phyloP scores from a whole-genome alignment of 2,888 invertebrate genomes.

The Scaeva pyrastri region DNA sequence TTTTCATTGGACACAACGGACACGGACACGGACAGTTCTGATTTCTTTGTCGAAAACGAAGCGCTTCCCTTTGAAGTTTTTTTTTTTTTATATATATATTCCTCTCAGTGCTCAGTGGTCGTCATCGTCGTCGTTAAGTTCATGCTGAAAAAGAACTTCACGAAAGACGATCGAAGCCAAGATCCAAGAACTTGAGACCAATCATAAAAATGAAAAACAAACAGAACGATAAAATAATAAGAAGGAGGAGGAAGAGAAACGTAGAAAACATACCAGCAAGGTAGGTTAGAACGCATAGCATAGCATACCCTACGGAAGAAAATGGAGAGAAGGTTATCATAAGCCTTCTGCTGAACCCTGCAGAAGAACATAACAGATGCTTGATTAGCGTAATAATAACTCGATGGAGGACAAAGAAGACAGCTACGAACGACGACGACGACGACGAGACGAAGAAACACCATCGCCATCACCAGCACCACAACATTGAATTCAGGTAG shows the following conservation, averaged over 20 bases:
- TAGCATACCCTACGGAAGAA: conserved; percentile 12
- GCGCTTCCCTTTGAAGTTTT: conserved; percentile 74
- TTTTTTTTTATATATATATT: conserved; percentile 10
- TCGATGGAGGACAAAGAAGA: conserved; percentile 59
- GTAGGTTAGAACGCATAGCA: conserved; percentile 59
- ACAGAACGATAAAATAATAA: conserved; percentile 17
- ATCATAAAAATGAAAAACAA: conserved; percentile 49
- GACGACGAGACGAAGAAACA: conserved; percentile 59
- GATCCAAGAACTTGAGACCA: conserved; percentile 42
- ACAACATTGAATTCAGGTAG: conserved; percentile 67
- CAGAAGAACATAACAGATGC: conserved; percentile 71
- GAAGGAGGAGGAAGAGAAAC: conserved; percentile 33
- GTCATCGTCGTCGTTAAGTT: conserved; percentile 32
- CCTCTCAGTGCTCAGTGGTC: conserved; percentile 14
- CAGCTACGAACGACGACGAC: conserved; percentile 40
- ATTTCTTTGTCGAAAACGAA: conserved; percentile 70
- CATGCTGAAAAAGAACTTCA: conserved; percentile 51
- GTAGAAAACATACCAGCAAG: conserved; percentile 58
- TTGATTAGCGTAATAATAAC: conserved; percentile 76
- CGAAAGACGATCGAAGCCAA: conserved; percentile 36
- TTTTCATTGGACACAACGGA: conserved; percentile 52
- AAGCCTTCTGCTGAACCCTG: conserved; percentile 63
- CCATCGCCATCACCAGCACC: conserved; percentile 22
- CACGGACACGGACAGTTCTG: conserved; percentile 62
- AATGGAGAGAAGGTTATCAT: conserved; percentile 61